phyloP scores from a whole-genome alignment of 2,888 invertebrate species.

The Chaetogeoica ovagalla region DNA sequence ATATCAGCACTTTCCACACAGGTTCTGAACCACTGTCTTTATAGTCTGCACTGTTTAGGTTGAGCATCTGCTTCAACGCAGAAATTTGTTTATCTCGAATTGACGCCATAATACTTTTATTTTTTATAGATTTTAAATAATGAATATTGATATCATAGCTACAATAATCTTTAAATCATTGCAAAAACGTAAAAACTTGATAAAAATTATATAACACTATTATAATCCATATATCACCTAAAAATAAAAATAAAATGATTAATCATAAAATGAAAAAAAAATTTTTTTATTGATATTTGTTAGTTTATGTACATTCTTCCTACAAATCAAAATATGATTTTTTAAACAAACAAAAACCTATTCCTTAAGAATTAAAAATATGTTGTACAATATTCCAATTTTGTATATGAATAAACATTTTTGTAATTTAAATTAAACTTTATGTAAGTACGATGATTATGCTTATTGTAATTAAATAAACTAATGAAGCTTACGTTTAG shows the following conservation, averaged over 20 bases:
- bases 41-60: constrained; percentile 80
- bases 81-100: constrained; percentile 54
- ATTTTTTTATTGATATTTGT: neutral
- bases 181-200: neutral
- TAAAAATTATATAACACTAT: neutral
- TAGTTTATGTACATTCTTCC: too few species aligned
- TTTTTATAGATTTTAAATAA: neutral
- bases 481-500: too few species aligned
- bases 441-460: too few species aligned
- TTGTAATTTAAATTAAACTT: too few species aligned
- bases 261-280: neutral
- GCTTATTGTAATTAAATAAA: too few species aligned
- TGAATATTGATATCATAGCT: constrained; percentile 20
- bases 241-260: constrained; percentile 3
- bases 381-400: too few species aligned
- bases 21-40: constrained; percentile 82
- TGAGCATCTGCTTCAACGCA: constrained; percentile 93
- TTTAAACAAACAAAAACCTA: too few species aligned
- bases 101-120: constrained; percentile 33
- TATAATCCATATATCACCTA: constrained; percentile 11
- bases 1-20: constrained; percentile 94
- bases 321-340: too few species aligned
- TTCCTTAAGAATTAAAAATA: too few species aligned
- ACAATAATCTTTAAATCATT: neutral
- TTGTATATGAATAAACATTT: too few species aligned